Percentiles rank a stretch among this genome's conserved stretches.
phyloP scores from a whole-genome alignment of 2,113 vertebrate genomes.

The Forbesichthys agassizii region DNA sequence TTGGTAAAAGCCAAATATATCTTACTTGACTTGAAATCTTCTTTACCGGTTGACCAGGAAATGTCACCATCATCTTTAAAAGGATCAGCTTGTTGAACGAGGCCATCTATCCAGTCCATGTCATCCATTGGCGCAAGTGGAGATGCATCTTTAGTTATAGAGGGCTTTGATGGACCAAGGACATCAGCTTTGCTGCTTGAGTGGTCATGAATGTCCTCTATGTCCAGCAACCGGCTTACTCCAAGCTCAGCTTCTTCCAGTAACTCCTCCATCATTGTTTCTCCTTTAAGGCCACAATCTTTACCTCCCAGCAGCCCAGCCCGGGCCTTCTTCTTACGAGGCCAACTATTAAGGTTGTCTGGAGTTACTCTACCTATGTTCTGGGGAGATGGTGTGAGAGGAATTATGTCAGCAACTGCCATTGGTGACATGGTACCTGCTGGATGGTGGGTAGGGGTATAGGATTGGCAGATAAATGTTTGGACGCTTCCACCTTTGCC shows the following conservation, averaged over 20 bases:
- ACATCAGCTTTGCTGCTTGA: conserved; percentile 36
- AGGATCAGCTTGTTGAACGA: conserved; percentile 32
- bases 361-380: conserved; percentile 82
- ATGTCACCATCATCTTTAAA: conserved; percentile 46
- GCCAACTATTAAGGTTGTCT: conserved; percentile 90
- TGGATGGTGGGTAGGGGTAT: conserved; percentile 84
- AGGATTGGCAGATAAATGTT: conserved; percentile 91
- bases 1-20: not conserved
- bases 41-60: conserved; percentile 28
- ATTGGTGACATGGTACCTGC: conserved; percentile 75
- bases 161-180: conserved; percentile 51
- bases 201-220: conserved; percentile 71
- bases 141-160: conserved; percentile 18
- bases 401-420: conserved; percentile 58
- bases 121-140: conserved; percentile 39
- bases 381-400: conserved; percentile 88
- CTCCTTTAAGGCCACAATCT: conserved; percentile 43
- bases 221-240: conserved; percentile 81
- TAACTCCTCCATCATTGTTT: conserved; percentile 46
- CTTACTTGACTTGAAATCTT: conserved; percentile 51
- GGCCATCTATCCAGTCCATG: conserved; percentile 51
- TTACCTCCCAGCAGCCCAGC: conserved; percentile 43
- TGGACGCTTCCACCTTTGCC: conserved; percentile 81
- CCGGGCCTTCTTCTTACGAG: conserved; percentile 84
- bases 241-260: conserved; percentile 86